Base-by-base conservation (phyloP, 2,113 vertebrate species). In the Tachuris rubrigastra region DNA sequence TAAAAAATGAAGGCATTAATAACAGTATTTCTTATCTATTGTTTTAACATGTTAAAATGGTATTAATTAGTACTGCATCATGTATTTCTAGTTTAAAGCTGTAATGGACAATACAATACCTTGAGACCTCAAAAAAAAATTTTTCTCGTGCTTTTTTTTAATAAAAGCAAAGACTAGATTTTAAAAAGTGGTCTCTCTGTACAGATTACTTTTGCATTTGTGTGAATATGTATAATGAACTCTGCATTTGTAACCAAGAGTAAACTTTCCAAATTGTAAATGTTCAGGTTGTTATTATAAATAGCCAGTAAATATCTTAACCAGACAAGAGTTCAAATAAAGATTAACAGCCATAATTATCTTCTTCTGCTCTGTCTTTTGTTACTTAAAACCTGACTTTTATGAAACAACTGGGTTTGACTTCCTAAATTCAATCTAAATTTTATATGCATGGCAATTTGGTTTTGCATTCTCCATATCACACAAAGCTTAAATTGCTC, bases 181-280 rank as follows among this genome's bases (percentile, higher is more conserved):
- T 87, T 79, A 0, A 14, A 33, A 89, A 88, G 84, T 14, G 91
- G 84, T 95, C 76, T 96, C 93, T 93, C 79, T 97, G 92, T 95
- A 96, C 94, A 95, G 87, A 84, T 44, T 69, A 77, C 90, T 92
- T 89, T 92, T 89, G 69, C 67, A 76, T 6, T 46, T 52, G 75
- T 97, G 94, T 97, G 93, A 97, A 96, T 97, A 95, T 96, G 90
- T 96, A 92, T 47, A 78, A 95, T 95, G 87, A 96, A 94, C 90
- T 96, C 93, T 78, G 89, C 91, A 83, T 87, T 89, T 86, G 47
- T 96, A 96, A 89, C 88, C 89, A 60, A 76, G 95, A 95, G 49
- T 53, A 62, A 85, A 87, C 95, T 74, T 91, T 39, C 24, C 42
- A 89, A 95, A 97, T 11, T 97, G 90, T 96, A 96, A 95, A 96